Base-by-base conservation (phyloP, 2,113 vertebrate species). In the Catharus minimus region DNA sequence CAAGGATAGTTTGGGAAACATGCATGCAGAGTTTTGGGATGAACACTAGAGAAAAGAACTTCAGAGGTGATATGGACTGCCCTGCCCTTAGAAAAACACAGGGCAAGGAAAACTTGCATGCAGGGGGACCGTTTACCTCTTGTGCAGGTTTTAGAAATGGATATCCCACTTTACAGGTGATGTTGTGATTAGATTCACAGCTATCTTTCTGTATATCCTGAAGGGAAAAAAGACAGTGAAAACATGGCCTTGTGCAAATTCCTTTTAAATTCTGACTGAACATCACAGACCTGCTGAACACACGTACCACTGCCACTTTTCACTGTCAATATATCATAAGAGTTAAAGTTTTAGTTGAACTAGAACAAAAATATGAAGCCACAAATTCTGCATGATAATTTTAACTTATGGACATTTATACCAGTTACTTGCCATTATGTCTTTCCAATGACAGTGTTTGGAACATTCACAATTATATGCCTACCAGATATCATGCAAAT, bases 131-230 rank as follows among this genome's bases (percentile, higher is more conserved):
- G 93, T 96, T 96, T 96, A 99, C 99, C 98, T 95, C 95, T 47
- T 96, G 95, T 49, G 95, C 96, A 79, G 83, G 92, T 93, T 96
- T 98, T 85, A 99, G 96, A 96, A 99, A 99, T 13, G 99, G 99
- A 88, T 99, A 99, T 81, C 99, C 98, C 44, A 99, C 98, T 80
- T 98, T 98, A 89, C 98, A 99, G 43, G 98, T 98, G 92, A 99
- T 94, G 81, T 97, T 98, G 20, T 94, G 98, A 68, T 98, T 98
- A 28, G 98, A 97, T 76, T 98, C 97, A 96, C 98, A 99, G 4
- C 97, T 98, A n/a, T 96, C 97, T 92, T 97, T 99, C 38, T 97
- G 97, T 88, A 98, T 98, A 49, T 96, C 98, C 99, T 99, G 92
- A 56, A 66, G 33, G 58, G 14, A 96, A 95, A 77, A 77, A 94